Conservation (phyloP, 2,888 invertebrate species). For the Pedicia rivosa region DNA sequence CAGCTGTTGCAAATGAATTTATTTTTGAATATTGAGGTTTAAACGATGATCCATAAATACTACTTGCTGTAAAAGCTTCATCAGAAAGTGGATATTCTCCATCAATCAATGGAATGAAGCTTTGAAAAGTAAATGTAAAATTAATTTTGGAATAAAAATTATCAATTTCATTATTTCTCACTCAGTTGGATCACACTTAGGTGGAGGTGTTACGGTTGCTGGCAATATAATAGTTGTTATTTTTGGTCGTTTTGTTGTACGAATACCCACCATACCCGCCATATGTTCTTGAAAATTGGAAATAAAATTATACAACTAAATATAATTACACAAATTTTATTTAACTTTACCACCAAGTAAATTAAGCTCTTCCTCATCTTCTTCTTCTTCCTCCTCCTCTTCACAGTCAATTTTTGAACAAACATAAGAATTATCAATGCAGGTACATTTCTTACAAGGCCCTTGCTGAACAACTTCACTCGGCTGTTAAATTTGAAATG, state of each 20-base stretch:
- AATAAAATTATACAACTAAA: too few species aligned
- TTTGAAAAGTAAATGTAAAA: constrained; percentile 10
- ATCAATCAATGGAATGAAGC: constrained; percentile 30
- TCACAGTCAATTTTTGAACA: constrained; percentile 29
- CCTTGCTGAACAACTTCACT: constrained; percentile 42
- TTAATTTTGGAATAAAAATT: too few species aligned
- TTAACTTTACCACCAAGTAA: too few species aligned
- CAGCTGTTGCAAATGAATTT: constrained; percentile 21
- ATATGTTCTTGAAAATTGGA: too few species aligned
- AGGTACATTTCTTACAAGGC: constrained; percentile 61
- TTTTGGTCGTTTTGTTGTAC: too few species aligned
- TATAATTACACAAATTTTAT: too few species aligned
- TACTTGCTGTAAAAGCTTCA: constrained; percentile 42
- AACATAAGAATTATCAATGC: constrained; percentile 55
- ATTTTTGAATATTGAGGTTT: constrained; percentile 38
- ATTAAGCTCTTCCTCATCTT: too few species aligned
- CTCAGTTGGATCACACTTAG: constrained; percentile 29
- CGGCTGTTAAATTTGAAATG: constrained; percentile 35
- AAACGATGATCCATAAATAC: constrained; percentile 32
- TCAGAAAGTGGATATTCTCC: constrained; percentile 34
- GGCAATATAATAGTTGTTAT: constrained; percentile 16
- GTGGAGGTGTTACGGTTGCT: constrained; percentile 30
- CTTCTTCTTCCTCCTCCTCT: too few species aligned
- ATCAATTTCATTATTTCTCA: too few species aligned
- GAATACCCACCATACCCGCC: too few species aligned